phyloP scores from a whole-genome alignment of 2,888 invertebrate genomes.

The Aspidapion aeneum region DNA sequence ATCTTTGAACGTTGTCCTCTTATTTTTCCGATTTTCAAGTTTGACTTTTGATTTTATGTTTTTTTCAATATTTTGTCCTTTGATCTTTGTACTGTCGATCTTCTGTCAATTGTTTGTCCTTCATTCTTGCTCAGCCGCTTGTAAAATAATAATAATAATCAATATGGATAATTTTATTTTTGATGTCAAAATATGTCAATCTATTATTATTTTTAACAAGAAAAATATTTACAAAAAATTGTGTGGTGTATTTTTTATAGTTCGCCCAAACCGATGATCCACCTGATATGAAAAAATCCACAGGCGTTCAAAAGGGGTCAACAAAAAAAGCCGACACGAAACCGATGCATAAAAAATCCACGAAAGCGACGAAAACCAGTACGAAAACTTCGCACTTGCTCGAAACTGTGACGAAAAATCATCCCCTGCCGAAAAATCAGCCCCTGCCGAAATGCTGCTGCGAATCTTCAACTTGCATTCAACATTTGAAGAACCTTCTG shows the following conservation, averaged over 20 bases:
- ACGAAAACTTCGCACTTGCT: background rate
- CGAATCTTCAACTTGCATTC: conserved; percentile 33
- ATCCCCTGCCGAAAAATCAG: background rate
- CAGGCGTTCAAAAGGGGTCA: background rate
- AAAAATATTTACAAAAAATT: too few relatives aligned
- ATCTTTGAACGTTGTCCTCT: too few relatives aligned
- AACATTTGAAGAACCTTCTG: conserved; percentile 35
- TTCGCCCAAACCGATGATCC: background rate
- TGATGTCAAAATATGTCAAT: too few relatives aligned
- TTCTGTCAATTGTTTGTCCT: too few relatives aligned
- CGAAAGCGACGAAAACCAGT: background rate
- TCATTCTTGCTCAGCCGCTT: too few relatives aligned
- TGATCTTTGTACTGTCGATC: too few relatives aligned
- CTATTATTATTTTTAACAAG: too few relatives aligned
- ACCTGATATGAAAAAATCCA: background rate
- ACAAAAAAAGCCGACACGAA: conserved; percentile 1
- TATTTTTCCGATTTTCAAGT: too few relatives aligned
- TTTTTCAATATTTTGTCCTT: too few relatives aligned
- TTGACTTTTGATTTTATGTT: too few relatives aligned
- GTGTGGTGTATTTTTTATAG: background rate
- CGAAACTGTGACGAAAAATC: conserved; percentile 15
- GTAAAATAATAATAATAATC: too few relatives aligned
- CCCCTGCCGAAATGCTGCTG: conserved; percentile 31
- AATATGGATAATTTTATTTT: too few relatives aligned
- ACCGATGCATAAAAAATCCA: conserved; percentile 8